These are phyloP conservation scores for Apis laboriosa DNA, from an alignment of 1,140 invertebrate species.

Conservation along the genomic window DNA sequence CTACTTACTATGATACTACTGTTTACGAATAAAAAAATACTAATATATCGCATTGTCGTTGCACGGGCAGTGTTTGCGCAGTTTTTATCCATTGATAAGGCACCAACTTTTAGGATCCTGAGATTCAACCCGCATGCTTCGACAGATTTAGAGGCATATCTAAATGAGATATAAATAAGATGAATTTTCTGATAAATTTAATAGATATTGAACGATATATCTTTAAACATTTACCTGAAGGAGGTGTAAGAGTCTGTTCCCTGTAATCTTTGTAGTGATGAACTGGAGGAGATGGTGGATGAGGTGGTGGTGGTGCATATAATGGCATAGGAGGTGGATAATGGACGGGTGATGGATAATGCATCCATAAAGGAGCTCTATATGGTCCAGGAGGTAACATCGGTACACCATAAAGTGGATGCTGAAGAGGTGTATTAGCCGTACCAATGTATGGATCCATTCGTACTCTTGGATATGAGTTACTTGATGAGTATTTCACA, in stretches of 20 bases:
- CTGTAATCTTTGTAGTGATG: slow-evolving; percentile 80
- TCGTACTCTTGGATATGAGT: slow-evolving; percentile 73
- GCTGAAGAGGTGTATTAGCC: slow-evolving; percentile 73
- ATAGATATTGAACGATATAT: neutral
- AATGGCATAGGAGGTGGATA: slow-evolving; percentile 78
- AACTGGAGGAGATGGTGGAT: slow-evolving; percentile 75
- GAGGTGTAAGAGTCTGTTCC: slow-evolving; percentile 80
- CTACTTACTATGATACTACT: slow-evolving; percentile 75
- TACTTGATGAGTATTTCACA: slow-evolving; percentile 77
- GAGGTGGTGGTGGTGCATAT: slow-evolving; percentile 75
- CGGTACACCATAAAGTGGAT: slow-evolving; percentile 77
- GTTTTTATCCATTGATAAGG: slow-evolving; percentile 77
- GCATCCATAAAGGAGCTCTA: slow-evolving; percentile 81
- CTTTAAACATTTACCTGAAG: slow-evolving; percentile 72
- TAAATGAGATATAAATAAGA: slow-evolving; percentile 47
- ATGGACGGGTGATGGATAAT: slow-evolving; percentile 81
- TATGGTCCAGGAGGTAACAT: slow-evolving; percentile 80
- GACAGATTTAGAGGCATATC: slow-evolving; percentile 81
- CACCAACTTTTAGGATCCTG: slow-evolving; percentile 79
- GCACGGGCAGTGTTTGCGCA: slow-evolving; percentile 79
- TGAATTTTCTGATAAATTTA: neutral
- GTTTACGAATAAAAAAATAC: slow-evolving; percentile 80
- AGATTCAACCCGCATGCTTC: slow-evolving; percentile 81
- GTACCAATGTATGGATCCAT: slow-evolving; percentile 75
- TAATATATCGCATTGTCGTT: slow-evolving; percentile 80